Base-by-base conservation (phyloP, 2,797 vertebrate genomes). In the Neomorphus geoffroyi region DNA sequence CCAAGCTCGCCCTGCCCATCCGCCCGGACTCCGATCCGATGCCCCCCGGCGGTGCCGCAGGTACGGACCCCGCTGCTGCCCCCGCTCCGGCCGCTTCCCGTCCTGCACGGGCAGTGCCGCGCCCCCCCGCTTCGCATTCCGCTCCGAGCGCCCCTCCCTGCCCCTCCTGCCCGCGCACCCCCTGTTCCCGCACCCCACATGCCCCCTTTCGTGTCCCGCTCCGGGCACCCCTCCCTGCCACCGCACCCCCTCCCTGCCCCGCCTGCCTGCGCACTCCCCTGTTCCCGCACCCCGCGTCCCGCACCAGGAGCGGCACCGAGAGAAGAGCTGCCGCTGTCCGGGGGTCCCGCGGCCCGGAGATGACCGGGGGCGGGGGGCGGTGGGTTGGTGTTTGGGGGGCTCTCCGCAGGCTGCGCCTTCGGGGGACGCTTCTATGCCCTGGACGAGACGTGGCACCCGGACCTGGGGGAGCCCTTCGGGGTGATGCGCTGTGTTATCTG, bases 401-500 rank as follows among this genome's bases (percentile, higher is more conserved):
- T 96, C 77, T 93, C 92, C 35, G 39, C 97, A 99, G 99, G 99
- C 97, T 99, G 99, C 91, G 98, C 98, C 28, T 99, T 99, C 51
- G 99, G 99, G 71, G 98, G 98, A 16, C 98, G 97, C 7, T 98
- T 98, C 93, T 99, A 99, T 71, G 98, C 98, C 18, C 96, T 99
- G 97, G 99, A 99, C 73, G 99, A 99, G 95, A 98, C 98, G 48
- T 99, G 99, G 99, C 99, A 99, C 94, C 99, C 99, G 70, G 99
- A 99, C 88, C 98, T 99, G 19, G 99, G 99, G 32, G 99, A 99
- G 81, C 99, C 99, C 23, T 99, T 99, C 24, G 99, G 99, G 50
- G 97, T 99, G 90, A 99, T 99, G 99, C 99, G 98, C 97, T 99
- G 99, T 32, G 98, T 99, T 74, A 98, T 99, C 96, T 99, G 99